phyloP scores from a whole-genome alignment of 2,888 invertebrate species.

The Cephalotes varians region DNA sequence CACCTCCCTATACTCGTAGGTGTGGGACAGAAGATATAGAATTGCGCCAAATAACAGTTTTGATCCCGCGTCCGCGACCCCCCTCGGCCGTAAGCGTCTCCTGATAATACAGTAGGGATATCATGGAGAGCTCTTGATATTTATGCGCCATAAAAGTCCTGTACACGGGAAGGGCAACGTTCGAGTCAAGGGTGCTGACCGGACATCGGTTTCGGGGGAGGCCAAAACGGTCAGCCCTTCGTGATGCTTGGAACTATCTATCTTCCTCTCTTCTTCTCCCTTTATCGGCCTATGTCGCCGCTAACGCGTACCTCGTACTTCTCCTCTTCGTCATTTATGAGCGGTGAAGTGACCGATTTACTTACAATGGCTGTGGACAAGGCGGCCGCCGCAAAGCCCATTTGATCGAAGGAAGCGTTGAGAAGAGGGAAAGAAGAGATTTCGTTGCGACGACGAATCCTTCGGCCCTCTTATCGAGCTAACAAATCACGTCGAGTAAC shows the following conservation, averaged over 20 bases:
- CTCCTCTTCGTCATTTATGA: conserved; percentile 79
- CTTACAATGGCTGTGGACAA: conserved; percentile 81
- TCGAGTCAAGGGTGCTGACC: conserved; percentile 83
- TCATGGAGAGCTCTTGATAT: conserved; percentile 84
- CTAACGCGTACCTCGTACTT: conserved; percentile 57
- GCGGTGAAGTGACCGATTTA: conserved; percentile 84
- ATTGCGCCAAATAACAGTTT: conserved; percentile 72
- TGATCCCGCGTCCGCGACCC: conserved; percentile 36
- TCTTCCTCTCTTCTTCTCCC: conserved; percentile 59
- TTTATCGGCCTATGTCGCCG: conserved; percentile 46
- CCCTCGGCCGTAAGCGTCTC: conserved; percentile 76
- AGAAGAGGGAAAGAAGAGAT: conserved; percentile 58
- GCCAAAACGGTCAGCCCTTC: conserved; percentile 74
- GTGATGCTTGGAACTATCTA: conserved; percentile 37
- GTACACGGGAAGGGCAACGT: conserved; percentile 79
- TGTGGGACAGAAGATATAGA: conserved; percentile 68
- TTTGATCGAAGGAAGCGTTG: conserved; percentile 54
- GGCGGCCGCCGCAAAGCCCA: conserved; percentile 60
- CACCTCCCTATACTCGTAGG: conserved; percentile 52
- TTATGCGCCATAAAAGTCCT: conserved; percentile 85
- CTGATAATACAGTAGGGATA: conserved; percentile 84
- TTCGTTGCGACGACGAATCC: conserved; percentile 20
- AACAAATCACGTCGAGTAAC: conserved; percentile 22
- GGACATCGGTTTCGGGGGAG: conserved; percentile 82
- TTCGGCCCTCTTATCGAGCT: conserved; percentile 1